These are phyloP conservation scores for Eulemur coronatus DNA, from an alignment of 2,797 vertebrate species.

Conservation along the genomic window DNA sequence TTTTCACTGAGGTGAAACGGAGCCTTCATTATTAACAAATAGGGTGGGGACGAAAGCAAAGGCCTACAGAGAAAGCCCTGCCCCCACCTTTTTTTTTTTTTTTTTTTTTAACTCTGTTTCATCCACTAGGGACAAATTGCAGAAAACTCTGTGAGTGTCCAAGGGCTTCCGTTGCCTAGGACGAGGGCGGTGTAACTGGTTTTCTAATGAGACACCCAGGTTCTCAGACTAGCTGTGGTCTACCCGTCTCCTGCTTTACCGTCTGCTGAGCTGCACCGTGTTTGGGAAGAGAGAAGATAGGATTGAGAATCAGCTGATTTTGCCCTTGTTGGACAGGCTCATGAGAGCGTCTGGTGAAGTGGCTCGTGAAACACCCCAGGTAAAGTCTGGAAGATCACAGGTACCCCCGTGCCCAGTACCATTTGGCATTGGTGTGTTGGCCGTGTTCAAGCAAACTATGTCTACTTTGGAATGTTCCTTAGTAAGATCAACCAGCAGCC, in stretches of 20 bases:
- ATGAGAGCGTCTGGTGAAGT: neutral
- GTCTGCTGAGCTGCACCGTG: neutral
- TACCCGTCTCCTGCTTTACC: neutral
- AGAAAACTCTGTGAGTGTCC: neutral
- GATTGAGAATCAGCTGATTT: neutral
- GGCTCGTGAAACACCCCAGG: neutral
- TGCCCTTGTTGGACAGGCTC: neutral
- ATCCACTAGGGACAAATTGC: neutral
- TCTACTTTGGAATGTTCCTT: neutral
- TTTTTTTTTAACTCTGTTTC: neutral
- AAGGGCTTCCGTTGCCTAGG: neutral
- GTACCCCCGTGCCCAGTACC: neutral
- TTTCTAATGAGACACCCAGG: neutral
- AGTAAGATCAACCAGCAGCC: neutral
- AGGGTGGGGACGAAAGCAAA: slow-evolving; percentile 2
- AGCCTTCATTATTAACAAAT: slow-evolving; percentile 64
- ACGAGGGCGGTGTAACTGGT: neutral
- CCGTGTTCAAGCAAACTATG: neutral
- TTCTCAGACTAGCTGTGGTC: neutral
- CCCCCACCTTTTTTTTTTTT: accelerated
- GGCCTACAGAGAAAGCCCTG: neutral
- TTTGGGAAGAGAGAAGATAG: neutral
- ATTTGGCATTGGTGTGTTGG: neutral
- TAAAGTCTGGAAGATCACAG: neutral
- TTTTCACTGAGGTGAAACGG: slow-evolving; percentile 66